Conservation (phyloP, 2,888 invertebrate species). For the Himalopsyche kuldschensis region DNA sequence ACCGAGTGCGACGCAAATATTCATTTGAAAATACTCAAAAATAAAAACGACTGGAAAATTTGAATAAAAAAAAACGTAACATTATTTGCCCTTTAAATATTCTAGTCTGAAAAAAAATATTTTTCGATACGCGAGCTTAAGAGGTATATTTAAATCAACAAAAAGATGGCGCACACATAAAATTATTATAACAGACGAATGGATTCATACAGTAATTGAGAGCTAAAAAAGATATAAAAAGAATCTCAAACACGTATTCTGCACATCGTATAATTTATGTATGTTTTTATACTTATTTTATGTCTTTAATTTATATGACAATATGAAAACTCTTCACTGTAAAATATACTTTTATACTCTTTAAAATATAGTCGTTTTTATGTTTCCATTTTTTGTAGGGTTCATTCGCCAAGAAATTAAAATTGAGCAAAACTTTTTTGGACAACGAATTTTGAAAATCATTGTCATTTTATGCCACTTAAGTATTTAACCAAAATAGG, state of each 20-base stretch:
- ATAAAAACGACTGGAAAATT: not conserved
- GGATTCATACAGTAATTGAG: not conserved
- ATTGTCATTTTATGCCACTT: no score
- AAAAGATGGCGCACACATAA: not conserved
- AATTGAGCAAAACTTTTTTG: no score
- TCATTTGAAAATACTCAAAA: not conserved
- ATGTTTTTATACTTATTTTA: no score
- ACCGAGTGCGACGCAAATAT: not conserved
- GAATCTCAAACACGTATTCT: not conserved
- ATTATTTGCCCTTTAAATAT: not conserved
- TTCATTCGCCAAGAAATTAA: no score
- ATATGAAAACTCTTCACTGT: no score
- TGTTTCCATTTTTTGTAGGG: no score
- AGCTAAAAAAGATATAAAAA: not conserved
- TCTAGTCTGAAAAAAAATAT: not conserved
- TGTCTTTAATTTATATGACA: no score
- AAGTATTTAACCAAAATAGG: no score
- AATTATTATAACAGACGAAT: not conserved
- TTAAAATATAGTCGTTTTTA: no score
- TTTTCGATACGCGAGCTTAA: not conserved
- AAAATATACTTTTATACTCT: no score
- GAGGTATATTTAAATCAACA: not conserved
- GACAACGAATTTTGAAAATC: no score
- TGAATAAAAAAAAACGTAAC: not conserved
- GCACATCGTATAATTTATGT: no score